Conservation (phyloP, 2,888 invertebrate genomes). For the Litoditis marina region DNA sequence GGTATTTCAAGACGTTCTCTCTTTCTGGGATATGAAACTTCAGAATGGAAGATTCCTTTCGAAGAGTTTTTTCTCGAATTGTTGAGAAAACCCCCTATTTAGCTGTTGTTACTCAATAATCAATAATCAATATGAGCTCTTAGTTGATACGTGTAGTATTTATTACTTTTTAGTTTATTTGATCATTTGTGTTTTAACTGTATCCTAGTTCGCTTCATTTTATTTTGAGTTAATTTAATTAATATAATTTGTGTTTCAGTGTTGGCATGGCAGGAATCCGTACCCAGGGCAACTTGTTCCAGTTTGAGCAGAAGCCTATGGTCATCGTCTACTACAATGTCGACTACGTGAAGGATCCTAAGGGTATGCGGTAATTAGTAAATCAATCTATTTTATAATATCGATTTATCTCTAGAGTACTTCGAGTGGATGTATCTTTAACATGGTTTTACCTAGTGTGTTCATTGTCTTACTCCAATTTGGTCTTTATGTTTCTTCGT, state of each 20-base stretch:
- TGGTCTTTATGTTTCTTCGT: too few relatives aligned
- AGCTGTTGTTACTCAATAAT: too few relatives aligned
- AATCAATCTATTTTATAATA: too few relatives aligned
- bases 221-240: background rate
- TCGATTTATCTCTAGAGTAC: background rate
- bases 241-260: conserved; percentile 65
- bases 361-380: conserved; percentile 69
- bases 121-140: too few relatives aligned
- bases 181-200: too few relatives aligned
- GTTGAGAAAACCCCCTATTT: too few relatives aligned
- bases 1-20: too few relatives aligned
- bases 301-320: conserved; percentile 78
- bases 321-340: conserved; percentile 88
- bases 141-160: too few relatives aligned
- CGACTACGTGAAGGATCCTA: conserved; percentile 91
- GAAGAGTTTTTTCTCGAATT: too few relatives aligned
- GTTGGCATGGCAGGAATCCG: conserved; percentile 89
- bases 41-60: too few relatives aligned
- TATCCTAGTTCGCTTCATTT: background rate
- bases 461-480: background rate
- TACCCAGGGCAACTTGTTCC: conserved; percentile 77
- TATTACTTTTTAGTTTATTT: background rate
- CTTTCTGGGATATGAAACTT: too few relatives aligned
- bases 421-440: background rate
- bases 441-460: conserved; percentile 1